Percentiles rank a stretch among this genome's conserved stretches.
Conservation (phyloP, 2,888 invertebrate species). For the Allophyes oxyacanthae region DNA sequence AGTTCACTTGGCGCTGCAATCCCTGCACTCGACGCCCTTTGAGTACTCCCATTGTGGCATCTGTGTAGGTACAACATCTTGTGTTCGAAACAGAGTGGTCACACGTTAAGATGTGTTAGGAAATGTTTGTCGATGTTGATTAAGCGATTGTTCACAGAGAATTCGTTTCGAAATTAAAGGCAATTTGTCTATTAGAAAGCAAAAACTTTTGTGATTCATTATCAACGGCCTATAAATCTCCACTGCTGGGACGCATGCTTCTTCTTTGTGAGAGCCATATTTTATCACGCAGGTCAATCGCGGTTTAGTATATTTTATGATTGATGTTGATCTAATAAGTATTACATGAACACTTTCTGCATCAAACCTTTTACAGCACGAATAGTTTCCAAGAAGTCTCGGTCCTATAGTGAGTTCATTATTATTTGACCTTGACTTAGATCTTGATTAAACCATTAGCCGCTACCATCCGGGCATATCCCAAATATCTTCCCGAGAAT, state of each 20-base stretch:
- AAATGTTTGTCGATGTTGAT: background rate
- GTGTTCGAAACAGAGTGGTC: constrained; percentile 10
- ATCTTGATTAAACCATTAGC: constrained; percentile 42
- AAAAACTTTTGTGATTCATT: too few relatives aligned
- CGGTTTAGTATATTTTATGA: too few relatives aligned
- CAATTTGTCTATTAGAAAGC: too few relatives aligned
- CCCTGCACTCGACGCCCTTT: constrained; percentile 30
- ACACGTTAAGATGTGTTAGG: constrained; percentile 11
- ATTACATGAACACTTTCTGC: background rate
- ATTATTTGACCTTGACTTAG: constrained; percentile 34
- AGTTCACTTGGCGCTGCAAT: constrained; percentile 28
- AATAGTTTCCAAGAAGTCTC: background rate
- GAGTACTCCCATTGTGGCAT: constrained; percentile 30
- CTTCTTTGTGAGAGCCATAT: too few relatives aligned
- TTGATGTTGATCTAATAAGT: too few relatives aligned
- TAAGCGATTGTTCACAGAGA: constrained; percentile 2
- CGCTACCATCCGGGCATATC: constrained; percentile 15
- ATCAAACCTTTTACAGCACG: background rate
- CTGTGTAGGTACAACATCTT: constrained; percentile 18
- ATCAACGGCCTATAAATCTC: too few relatives aligned
- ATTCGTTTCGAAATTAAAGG: too few relatives aligned
- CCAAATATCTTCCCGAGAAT: constrained; percentile 37
- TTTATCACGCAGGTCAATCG: too few relatives aligned
- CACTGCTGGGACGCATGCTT: too few relatives aligned
- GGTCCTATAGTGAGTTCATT: constrained; percentile 18